Conservation (phyloP, 2,113 vertebrate genomes). For the Hydrochoerus hydrochaeris region DNA sequence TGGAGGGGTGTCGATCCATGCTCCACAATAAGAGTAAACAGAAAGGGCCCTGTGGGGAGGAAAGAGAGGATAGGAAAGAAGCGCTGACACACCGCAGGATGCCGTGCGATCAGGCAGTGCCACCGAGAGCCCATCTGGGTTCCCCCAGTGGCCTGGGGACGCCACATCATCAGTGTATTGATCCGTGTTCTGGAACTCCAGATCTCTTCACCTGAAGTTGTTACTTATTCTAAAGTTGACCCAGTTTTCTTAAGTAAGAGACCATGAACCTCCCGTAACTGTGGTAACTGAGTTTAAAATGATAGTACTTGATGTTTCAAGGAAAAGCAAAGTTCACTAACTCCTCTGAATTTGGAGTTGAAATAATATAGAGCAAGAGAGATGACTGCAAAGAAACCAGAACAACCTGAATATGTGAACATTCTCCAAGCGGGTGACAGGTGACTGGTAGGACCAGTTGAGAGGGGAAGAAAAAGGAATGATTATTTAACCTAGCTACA, state of each 20-base stretch:
- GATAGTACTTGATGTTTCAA: neutral
- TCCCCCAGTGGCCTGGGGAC: neutral
- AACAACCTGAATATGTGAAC: constrained; percentile 34
- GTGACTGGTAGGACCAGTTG: constrained; percentile 70
- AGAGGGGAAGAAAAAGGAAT: neutral
- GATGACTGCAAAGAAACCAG: constrained; percentile 13
- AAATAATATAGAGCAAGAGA: neutral
- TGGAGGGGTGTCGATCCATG: neutral
- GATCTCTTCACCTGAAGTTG: neutral
- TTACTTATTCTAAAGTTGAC: neutral
- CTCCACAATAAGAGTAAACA: neutral
- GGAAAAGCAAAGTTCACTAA: neutral
- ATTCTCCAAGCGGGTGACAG: constrained; percentile 59
- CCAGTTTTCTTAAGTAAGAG: constrained; percentile 35
- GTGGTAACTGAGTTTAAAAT: neutral
- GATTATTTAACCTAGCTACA: constrained; percentile 56
- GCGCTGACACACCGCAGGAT: neutral
- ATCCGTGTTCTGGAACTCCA: neutral
- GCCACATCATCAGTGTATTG: neutral
- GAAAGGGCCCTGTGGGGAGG: neutral
- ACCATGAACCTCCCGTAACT: neutral
- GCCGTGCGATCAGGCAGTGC: neutral
- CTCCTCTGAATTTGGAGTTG: neutral
- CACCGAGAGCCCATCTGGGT: neutral
- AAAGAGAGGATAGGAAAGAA: neutral